These are phyloP conservation scores for Panulirus ornatus DNA, from an alignment of 1,140 invertebrate genomes.

Conservation along the genomic window DNA sequence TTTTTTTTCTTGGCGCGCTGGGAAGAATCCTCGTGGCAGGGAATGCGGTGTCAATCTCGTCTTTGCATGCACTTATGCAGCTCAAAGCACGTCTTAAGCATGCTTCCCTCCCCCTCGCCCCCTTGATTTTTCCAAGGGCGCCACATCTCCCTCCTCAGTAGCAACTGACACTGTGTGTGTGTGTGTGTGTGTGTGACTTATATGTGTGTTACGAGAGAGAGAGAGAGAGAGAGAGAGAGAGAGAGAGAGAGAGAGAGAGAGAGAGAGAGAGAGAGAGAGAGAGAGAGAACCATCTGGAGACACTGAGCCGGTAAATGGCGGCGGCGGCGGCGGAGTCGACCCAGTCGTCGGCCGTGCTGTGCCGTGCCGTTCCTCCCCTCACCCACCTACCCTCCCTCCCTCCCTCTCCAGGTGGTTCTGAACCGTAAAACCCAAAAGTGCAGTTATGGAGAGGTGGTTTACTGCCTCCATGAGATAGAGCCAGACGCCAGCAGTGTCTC, in stretches of 20 bases:
- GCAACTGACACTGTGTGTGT: too few species aligned
- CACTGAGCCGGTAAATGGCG: background rate
- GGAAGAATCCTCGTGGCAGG: background rate
- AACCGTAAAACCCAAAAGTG: slow-evolving; percentile 41
- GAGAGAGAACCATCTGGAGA: slow-evolving; percentile 32
- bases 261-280: slow-evolving; percentile 50
- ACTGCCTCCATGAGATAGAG: slow-evolving; percentile 29
- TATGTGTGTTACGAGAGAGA: slow-evolving; percentile 1
- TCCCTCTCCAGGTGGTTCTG: slow-evolving; percentile 3
- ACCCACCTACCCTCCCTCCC: background rate
- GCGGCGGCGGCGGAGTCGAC: background rate
- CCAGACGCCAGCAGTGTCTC: too few species aligned
- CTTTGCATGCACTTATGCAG: too few species aligned
- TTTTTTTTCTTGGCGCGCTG: background rate
- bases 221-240: slow-evolving; percentile 47
- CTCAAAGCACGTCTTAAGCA: too few species aligned
- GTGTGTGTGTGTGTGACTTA: too few species aligned
- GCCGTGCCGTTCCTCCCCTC: background rate
- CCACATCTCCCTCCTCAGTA: too few species aligned
- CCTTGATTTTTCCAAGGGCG: too few species aligned
- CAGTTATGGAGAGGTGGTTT: slow-evolving; percentile 45
- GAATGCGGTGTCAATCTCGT: background rate
- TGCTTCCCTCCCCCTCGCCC: too few species aligned
- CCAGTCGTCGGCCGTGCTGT: background rate
- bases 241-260: slow-evolving; percentile 52